A percentile compares a stretch with the other conserved stretches of the same genome.
Conservation (phyloP, 2,888 invertebrate genomes). For the Tenthredo livida region DNA sequence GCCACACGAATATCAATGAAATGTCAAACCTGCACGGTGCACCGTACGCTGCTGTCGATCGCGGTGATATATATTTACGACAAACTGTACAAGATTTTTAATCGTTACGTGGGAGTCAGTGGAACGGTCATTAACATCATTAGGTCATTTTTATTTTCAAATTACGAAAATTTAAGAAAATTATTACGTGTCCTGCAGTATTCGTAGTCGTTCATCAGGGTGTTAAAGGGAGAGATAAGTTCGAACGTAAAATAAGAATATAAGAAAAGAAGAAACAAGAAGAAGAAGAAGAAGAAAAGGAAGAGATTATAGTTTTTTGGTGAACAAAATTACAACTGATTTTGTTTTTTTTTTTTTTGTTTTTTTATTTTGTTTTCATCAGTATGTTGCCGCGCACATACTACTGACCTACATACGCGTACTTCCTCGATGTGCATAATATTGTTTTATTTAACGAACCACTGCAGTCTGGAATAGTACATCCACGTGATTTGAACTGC, state of each 20-base stretch:
- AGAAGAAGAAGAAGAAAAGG: background rate
- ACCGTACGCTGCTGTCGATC: slow-evolving; percentile 39
- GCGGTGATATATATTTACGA: slow-evolving; percentile 9
- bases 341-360: background rate
- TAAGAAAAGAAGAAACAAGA: background rate
- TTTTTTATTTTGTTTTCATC: background rate
- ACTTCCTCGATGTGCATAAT: background rate
- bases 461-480: background rate
- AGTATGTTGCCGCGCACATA: slow-evolving; percentile 1
- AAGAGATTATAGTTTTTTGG: background rate
- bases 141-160: background rate
- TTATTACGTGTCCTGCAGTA: background rate
- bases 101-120: background rate
- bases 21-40: slow-evolving; percentile 70
- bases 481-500: background rate
- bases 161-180: background rate
- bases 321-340: background rate
- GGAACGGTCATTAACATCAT: background rate
- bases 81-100: background rate
- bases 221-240: background rate
- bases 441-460: background rate
- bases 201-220: background rate
- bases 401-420: slow-evolving; percentile 4
- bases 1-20: slow-evolving; percentile 71
- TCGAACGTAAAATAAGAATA: background rate